Conservation (phyloP, 92 coral and sea anemone species). For the Desmophyllum pertusum region DNA sequence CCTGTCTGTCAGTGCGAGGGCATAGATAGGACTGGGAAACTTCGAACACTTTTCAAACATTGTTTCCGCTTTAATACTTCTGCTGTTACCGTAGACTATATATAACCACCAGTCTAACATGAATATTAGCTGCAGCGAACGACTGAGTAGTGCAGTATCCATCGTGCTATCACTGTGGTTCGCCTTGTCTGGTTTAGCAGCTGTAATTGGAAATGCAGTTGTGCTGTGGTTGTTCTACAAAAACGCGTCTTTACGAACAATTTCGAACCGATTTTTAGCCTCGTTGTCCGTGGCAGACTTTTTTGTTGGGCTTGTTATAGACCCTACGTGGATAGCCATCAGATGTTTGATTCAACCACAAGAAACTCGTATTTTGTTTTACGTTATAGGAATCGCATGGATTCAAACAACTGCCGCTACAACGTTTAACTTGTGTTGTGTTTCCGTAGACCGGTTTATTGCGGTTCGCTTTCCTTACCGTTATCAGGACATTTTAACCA, state of each 20-base stretch:
- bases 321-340: not conserved
- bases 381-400: not conserved
- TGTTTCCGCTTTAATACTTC: not conserved
- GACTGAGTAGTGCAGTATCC: not conserved
- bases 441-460: not conserved
- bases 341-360: not conserved
- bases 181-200: not conserved
- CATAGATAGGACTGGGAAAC: not conserved
- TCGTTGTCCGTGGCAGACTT: slow-evolving; percentile 36
- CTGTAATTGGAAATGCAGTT: slow-evolving; percentile 20
- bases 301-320: slow-evolving; percentile 35
- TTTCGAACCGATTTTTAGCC: slow-evolving; percentile 35
- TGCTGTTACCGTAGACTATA: not conserved
- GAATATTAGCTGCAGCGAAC: not conserved
- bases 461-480: not conserved
- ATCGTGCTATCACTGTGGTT: slow-evolving; percentile 1
- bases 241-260: slow-evolving; percentile 21
- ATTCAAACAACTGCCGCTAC: not conserved
- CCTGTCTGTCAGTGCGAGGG: not conserved
- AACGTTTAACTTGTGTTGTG: not conserved
- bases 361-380: not conserved
- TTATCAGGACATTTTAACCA: slow-evolving; percentile 3
- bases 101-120: not conserved
- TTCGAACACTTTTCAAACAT: not conserved
- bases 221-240: slow-evolving; percentile 13